Evolutionary conservation across 1,140 invertebrate species (phyloP).

Genomic region (Homalodisca vitripennis): DNA sequence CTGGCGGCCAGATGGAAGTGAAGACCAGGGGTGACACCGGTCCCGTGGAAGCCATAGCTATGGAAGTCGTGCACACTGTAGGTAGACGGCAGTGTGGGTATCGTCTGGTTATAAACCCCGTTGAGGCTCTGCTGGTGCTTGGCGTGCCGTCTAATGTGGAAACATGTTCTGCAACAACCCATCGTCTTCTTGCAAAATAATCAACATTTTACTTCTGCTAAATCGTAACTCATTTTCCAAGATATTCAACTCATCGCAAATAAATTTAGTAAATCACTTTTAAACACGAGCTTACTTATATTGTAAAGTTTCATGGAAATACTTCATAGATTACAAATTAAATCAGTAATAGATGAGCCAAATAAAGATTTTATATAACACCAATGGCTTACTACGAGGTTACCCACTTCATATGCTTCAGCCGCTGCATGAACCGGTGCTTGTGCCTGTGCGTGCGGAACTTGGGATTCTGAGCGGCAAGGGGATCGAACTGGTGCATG

Average conservation of each 20-base stretch:
- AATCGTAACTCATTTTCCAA: no score
- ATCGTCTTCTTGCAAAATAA: no score
- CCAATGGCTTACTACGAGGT: no score
- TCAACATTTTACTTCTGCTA: no score
- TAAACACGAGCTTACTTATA: no score
- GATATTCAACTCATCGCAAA: no score
- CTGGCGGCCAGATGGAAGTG: slow-evolving; percentile 98
- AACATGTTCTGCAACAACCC: slow-evolving; percentile 75
- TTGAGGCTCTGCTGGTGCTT: slow-evolving; percentile 55
- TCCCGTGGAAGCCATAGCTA: slow-evolving; percentile 76
- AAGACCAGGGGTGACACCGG: slow-evolving; percentile 76
- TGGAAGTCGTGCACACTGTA: slow-evolving; percentile 96
- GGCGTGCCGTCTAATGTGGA: slow-evolving; percentile 83
- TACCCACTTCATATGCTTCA: slow-evolving; percentile 92
- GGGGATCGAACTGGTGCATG: slow-evolving; percentile 79
- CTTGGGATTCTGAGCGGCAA: slow-evolving; percentile 73
- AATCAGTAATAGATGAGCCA: no score
- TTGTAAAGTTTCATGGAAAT: no score
- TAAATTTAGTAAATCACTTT: no score
- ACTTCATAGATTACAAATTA: no score
- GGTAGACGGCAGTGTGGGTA: slow-evolving; percentile 85
- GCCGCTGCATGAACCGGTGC: slow-evolving; percentile 91
- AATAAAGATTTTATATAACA: no score
- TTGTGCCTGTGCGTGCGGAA: slow-evolving; percentile 92
- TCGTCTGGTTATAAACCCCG: slow-evolving; percentile 53